These are phyloP conservation scores for Lampropteryx suffumata DNA, from an alignment of 2,888 invertebrate genomes.

Conservation along the genomic window DNA sequence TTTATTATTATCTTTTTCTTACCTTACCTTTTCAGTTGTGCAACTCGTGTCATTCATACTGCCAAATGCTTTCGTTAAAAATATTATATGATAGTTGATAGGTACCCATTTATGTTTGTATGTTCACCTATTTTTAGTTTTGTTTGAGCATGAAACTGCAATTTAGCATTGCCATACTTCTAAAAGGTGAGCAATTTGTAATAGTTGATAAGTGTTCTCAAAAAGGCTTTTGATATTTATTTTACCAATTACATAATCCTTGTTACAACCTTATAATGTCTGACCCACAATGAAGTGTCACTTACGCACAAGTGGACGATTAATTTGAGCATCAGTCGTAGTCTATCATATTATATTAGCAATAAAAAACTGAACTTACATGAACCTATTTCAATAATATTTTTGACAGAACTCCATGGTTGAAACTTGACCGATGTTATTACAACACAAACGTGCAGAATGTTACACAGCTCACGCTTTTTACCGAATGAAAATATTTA, in stretches of 20 bases:
- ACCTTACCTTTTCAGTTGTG: constrained; percentile 46
- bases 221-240: constrained; percentile 17
- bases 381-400: background rate
- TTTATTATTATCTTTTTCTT: constrained; percentile 61
- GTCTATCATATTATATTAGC: background rate
- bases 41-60: constrained; percentile 54
- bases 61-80: constrained; percentile 25
- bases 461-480: constrained; percentile 15
- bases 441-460: constrained; percentile 2
- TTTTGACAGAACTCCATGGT: background rate
- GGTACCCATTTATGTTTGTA: background rate
- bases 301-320: too few relatives aligned
- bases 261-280: too few relatives aligned
- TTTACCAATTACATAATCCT: too few relatives aligned
- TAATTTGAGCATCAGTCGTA: too few relatives aligned
- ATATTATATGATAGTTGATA: background rate
- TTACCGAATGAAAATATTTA: constrained; percentile 31
- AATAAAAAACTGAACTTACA: background rate
- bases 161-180: background rate
- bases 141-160: too few relatives aligned
- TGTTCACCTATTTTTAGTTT: background rate
- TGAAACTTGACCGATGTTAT: constrained; percentile 11
- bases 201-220: constrained; percentile 31
- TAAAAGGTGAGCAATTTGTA: constrained; percentile 27
- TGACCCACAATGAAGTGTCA: too few relatives aligned